A percentile compares a stretch with the other conserved stretches of the same genome.
Evolutionary conservation across 2,113 vertebrate species (phyloP).

Genomic region (Rattus norvegicus): GRCr8 NC_086027.1:55632001-55632500

Average conservation of each 20-base stretch:
- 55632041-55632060: not conserved
- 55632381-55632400: not conserved
- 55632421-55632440: not conserved
- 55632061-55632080: not conserved
- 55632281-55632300: not conserved
- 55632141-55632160: not conserved
- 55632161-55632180: not conserved
- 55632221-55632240: not conserved
- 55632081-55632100: not conserved
- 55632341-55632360: not conserved
- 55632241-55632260: not conserved
- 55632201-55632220: not conserved
- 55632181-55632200: not conserved
- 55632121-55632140: not conserved
- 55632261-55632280: not conserved
- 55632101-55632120: not conserved
- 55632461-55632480: not conserved
- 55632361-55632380: not conserved
- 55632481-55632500: not conserved
- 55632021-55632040: not conserved
- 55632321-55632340: not conserved
- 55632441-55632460: not conserved
- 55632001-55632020: not conserved
- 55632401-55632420: not conserved
- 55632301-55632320: not conserved